Evolutionary conservation across 2,888 invertebrate genomes (phyloP).

Genomic region (Cheiracanthium punctorium): DNA sequence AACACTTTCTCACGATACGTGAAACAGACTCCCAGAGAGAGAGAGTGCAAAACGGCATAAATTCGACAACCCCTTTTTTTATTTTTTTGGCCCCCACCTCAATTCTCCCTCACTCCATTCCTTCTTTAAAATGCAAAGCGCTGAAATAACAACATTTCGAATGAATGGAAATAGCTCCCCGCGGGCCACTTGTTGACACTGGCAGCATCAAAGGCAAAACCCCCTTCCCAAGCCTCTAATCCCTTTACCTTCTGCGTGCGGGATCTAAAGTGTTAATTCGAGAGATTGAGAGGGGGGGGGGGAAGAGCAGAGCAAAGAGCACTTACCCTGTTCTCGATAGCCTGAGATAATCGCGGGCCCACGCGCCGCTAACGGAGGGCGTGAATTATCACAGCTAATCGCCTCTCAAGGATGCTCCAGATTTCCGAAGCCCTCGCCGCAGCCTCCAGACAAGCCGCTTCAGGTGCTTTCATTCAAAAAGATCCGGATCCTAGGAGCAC

Average conservation of each 20-base stretch:
- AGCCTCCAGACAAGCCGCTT: too few species aligned
- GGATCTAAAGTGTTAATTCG: slow-evolving; percentile 50
- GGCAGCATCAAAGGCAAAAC: slow-evolving; percentile 30
- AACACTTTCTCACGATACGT: not conserved
- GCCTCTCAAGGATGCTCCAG: slow-evolving; percentile 43
- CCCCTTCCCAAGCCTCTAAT: slow-evolving; percentile 24
- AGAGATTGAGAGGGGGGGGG: slow-evolving; percentile 9
- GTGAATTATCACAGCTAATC: slow-evolving; percentile 40
- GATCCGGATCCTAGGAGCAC: too few species aligned
- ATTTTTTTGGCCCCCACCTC: not conserved
- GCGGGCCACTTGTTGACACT: slow-evolving; percentile 60
- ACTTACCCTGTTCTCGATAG: not conserved
- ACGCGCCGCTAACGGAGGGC: slow-evolving; percentile 18
- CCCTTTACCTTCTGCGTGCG: slow-evolving; percentile 29
- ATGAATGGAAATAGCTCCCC: slow-evolving; percentile 24
- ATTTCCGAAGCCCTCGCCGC: not conserved
- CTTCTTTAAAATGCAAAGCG: slow-evolving; percentile 57
- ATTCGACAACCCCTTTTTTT: not conserved
- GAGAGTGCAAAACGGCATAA: not conserved
- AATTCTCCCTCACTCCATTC: not conserved
- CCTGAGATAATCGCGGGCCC: slow-evolving; percentile 34
- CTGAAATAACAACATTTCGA: slow-evolving; percentile 57
- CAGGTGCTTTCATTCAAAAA: too few species aligned
- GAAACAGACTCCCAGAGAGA: not conserved
- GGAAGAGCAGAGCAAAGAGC: too few species aligned